A percentile compares a stretch with the other conserved stretches of the same genome.
phyloP scores from a whole-genome alignment of 2,113 vertebrate genomes.

The Pelobates fuscus region DNA sequence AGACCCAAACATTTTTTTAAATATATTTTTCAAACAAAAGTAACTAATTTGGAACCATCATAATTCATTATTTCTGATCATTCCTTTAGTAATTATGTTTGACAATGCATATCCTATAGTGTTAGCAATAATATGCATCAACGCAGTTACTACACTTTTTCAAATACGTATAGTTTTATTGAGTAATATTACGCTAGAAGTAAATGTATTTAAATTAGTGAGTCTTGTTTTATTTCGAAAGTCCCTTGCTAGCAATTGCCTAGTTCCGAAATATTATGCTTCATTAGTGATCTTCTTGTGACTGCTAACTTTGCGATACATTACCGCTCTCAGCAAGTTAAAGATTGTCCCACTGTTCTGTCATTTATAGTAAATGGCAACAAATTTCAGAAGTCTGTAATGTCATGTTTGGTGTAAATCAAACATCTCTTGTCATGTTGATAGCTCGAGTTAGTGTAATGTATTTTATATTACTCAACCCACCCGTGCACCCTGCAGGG shows the following conservation, averaged over 20 bases:
- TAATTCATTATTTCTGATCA: too few species aligned
- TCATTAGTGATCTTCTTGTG: not conserved
- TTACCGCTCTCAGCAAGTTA: conserved; percentile 69
- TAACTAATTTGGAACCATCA: too few species aligned
- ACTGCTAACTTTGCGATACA: conserved; percentile 54
- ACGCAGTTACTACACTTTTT: too few species aligned
- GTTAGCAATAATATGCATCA: too few species aligned
- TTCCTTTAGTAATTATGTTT: too few species aligned
- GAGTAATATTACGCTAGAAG: not conserved
- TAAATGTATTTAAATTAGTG: not conserved
- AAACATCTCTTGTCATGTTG: conserved; percentile 82
- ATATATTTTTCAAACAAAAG: too few species aligned
- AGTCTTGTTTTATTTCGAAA: not conserved
- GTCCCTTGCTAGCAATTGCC: not conserved
- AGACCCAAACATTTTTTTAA: too few species aligned
- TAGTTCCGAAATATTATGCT: conserved; percentile 5
- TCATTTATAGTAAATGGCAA: conserved; percentile 63
- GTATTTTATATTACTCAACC: conserved; percentile 86
- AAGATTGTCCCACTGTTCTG: conserved; percentile 71
- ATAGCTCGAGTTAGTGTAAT: conserved; percentile 84
- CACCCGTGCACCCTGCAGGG: conserved; percentile 78
- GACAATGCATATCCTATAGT: too few species aligned
- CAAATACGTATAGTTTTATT: too few species aligned
- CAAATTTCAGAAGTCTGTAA: conserved; percentile 57
- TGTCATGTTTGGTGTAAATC: conserved; percentile 78